Evolutionary conservation across 2,113 vertebrate genomes (phyloP).

Genomic region (Felis chaus): DNA sequence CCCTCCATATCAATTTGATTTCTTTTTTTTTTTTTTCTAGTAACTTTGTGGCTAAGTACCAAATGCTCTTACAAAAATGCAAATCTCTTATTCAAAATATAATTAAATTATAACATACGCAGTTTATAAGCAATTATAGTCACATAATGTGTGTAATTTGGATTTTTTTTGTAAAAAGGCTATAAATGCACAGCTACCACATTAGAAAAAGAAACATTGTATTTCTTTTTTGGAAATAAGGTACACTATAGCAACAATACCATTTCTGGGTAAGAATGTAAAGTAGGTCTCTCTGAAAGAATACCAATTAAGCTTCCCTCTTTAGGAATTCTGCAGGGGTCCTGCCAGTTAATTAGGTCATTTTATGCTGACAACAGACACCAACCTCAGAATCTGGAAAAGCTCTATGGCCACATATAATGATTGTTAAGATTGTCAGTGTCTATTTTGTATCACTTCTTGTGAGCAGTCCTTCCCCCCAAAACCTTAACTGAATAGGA

Average conservation of each 20-base stretch:
- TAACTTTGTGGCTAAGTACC: constrained; percentile 60
- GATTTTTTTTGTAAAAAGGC: background rate
- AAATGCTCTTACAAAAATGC: constrained; percentile 47
- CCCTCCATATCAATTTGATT: constrained; percentile 58
- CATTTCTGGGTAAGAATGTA: constrained; percentile 25
- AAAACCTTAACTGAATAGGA: background rate
- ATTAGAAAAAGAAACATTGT: constrained; percentile 56
- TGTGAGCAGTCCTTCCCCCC: background rate
- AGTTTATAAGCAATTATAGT: constrained; percentile 51
- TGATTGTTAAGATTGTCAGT: background rate
- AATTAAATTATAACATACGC: constrained; percentile 62
- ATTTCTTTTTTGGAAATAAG: constrained; percentile 38
- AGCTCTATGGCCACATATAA: background rate
- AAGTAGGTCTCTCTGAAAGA: constrained; percentile 34
- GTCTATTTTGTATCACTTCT: background rate
- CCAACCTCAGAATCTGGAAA: background rate
- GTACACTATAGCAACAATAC: constrained; percentile 28
- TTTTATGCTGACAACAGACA: constrained; percentile 29
- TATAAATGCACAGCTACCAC: background rate
- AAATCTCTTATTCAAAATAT: constrained; percentile 52
- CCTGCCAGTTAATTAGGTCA: background rate
- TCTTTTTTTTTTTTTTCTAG: background rate
- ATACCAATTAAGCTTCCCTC: background rate
- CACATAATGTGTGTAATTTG: constrained; percentile 39
- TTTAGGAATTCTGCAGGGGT: background rate